Conservation (phyloP, 2,113 vertebrate genomes). For the Micronycteris hirsuta region DNA sequence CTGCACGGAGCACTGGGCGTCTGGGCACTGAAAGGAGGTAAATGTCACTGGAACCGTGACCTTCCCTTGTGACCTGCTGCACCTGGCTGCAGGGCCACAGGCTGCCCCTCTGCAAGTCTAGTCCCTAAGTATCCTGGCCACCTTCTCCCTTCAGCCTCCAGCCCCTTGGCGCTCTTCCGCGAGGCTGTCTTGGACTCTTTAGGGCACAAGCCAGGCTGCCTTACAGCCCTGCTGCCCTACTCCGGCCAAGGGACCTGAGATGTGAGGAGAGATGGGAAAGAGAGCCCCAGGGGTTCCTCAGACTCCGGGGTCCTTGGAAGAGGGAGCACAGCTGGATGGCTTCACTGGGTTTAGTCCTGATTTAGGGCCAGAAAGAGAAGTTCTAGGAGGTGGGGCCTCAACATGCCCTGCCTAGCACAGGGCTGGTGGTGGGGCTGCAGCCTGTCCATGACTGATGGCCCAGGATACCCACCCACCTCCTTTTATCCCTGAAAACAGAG, state of each 20-base stretch:
- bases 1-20: not conserved
- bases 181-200: not conserved
- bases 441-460: not conserved
- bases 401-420: not conserved
- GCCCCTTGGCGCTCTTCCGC: not conserved
- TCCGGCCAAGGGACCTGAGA: not conserved
- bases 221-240: not conserved
- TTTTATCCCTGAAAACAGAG: not conserved
- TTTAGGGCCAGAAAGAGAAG: not conserved
- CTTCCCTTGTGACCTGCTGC: not conserved
- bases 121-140: not conserved
- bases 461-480: too few relatives aligned
- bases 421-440: not conserved
- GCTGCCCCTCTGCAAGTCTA: not conserved
- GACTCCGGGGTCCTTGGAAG: not conserved
- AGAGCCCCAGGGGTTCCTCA: not conserved
- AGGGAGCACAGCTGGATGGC: not conserved
- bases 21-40: not conserved
- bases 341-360: not conserved
- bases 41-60: not conserved
- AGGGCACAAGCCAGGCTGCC: not conserved
- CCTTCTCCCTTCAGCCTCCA: not conserved
- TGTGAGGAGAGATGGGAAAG: not conserved
- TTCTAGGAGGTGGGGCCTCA: not conserved
- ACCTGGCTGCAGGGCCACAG: not conserved